A percentile compares a stretch with the other conserved stretches of the same genome.
phyloP scores from a whole-genome alignment of 2,888 invertebrate genomes.

The Teinopalpus imperialis region DNA sequence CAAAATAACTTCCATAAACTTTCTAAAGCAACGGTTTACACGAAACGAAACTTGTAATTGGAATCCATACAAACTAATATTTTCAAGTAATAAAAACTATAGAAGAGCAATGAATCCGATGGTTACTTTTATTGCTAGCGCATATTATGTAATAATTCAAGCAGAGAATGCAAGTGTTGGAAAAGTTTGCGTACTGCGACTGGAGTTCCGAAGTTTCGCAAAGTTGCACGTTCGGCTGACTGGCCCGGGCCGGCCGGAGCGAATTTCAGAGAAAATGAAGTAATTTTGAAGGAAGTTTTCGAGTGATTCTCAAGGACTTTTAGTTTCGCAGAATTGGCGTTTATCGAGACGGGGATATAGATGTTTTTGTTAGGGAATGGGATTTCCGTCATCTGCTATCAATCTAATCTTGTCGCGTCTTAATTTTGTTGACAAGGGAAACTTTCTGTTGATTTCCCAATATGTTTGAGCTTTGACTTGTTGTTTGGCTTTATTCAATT shows the following conservation, averaged over 20 bases:
- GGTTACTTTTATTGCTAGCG: slow-evolving; percentile 55
- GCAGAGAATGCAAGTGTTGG: slow-evolving; percentile 61
- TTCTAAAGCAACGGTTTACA: background rate
- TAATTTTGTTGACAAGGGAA: slow-evolving; percentile 5
- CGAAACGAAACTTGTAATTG: background rate
- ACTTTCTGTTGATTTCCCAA: background rate
- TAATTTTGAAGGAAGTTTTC: slow-evolving; percentile 45
- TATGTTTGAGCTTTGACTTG: background rate
- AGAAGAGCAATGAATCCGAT: slow-evolving; percentile 52
- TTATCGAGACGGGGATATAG: slow-evolving; percentile 36
- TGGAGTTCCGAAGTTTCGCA: slow-evolving; percentile 41
- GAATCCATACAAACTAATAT: slow-evolving; percentile 37
- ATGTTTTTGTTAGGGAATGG: slow-evolving; percentile 24
- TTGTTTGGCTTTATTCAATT: background rate
- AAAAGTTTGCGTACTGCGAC: slow-evolving; percentile 49
- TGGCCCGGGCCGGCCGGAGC: slow-evolving; percentile 29
- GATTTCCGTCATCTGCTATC: slow-evolving; percentile 3
- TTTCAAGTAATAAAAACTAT: slow-evolving; percentile 64
- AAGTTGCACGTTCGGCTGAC: slow-evolving; percentile 48
- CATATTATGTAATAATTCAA: slow-evolving; percentile 69
- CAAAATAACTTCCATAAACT: no score
- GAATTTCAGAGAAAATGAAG: slow-evolving; percentile 50
- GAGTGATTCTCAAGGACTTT: slow-evolving; percentile 30
- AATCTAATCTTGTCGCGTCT: slow-evolving; percentile 8
- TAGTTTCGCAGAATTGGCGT: slow-evolving; percentile 45